Base-by-base conservation (phyloP, 2,797 vertebrate species). In the Lindbergichthys nudifrons region DNA sequence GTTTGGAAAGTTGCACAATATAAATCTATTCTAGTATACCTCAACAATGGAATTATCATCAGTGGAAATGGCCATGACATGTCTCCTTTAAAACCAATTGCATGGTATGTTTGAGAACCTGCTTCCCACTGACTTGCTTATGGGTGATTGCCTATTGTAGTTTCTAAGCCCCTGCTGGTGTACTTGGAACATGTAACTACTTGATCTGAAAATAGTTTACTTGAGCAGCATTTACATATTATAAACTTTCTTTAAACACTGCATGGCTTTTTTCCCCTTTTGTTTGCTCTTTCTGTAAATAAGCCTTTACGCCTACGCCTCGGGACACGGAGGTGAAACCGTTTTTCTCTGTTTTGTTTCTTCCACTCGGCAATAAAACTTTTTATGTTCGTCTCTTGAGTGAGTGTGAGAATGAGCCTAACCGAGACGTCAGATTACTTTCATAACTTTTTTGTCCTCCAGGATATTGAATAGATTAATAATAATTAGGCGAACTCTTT, bases 201-300 rank as follows among this genome's bases (percentile, higher is more conserved):
- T 39, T 52, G n/a, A 5, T 60, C 19, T 58, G 1, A 21, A 56
- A 39, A 48, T 16, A 41, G n/a, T 4, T 45, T 52, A 60, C 46
- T 77, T 56, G 18, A 63, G 42, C 8, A 65, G 16, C 10, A 75
- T 70, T 77, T 77, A 16, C 65, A 66, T 63, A 48, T 65, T 52
- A 56, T 1, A 66, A 10, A 58, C 52, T 56, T n/a, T 47, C 11
- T 66, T 52, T 32, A 32, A 61, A 58, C 47, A 58, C 39, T 16
- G 3, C 43, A 18, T 21, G 2, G 10, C 46, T 63, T 68, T 68
- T 62, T 21, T 42, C 8, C 1, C 18, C 6, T 21, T 59, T 70
- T 67, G 47, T 73, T 65, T 70, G 42, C n/a, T 13, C 13, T 15
- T 8, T 67, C 54, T 68, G 26, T 46, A 74, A 75, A 85, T 56